Conservation (phyloP, 2,797 vertebrate genomes). For the Crocidura indochinensis region DNA sequence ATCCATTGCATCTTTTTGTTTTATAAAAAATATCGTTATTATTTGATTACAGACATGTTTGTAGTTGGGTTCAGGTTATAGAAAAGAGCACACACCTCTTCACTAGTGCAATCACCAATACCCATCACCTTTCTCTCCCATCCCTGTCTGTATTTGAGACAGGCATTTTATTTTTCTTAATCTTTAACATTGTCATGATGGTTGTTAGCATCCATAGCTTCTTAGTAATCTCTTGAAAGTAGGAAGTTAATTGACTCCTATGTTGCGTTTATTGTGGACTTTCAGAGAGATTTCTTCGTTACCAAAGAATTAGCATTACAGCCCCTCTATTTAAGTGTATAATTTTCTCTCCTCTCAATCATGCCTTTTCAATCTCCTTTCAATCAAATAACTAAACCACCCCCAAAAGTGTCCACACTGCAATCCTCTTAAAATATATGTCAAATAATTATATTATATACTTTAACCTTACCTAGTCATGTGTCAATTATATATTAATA, state of each 20-base stretch:
- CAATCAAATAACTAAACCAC: background rate
- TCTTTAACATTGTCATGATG: too few species aligned
- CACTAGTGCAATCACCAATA: too few species aligned
- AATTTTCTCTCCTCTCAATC: background rate
- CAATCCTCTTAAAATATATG: background rate
- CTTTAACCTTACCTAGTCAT: background rate
- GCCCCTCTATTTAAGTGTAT: background rate
- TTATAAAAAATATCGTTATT: too few species aligned
- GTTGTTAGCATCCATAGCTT: background rate
- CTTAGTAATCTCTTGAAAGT: background rate
- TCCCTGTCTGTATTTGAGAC: too few species aligned
- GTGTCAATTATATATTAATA: background rate
- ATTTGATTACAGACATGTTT: too few species aligned
- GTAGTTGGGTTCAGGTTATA: too few species aligned
- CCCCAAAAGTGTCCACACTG: background rate
- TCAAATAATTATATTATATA: background rate
- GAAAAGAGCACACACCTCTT: too few species aligned
- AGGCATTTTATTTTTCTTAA: too few species aligned
- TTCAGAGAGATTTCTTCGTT: background rate
- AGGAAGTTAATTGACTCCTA: background rate
- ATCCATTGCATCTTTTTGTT: too few species aligned
- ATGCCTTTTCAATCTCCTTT: background rate
- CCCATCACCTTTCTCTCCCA: too few species aligned
- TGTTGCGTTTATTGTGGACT: background rate
- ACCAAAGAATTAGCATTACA: constrained; percentile 4